Base-by-base conservation (phyloP, 2,888 invertebrate genomes). In the Sphinx pinastri region DNA sequence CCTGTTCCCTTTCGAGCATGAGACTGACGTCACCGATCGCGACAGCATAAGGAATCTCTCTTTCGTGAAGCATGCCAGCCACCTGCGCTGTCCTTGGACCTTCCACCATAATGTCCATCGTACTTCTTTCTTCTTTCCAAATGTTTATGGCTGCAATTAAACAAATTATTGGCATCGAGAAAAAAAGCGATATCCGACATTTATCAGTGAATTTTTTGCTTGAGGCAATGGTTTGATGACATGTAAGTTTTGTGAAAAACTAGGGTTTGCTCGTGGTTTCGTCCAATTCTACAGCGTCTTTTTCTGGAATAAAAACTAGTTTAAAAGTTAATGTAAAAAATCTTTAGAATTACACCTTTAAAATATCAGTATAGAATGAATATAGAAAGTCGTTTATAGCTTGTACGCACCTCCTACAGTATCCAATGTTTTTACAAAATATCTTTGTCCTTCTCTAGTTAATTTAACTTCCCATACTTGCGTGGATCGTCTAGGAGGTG, bases 41-140 rank as follows among this genome's bases (percentile, higher is more conserved):
- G 10, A 93, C 76, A 0, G 88, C 80, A 73, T 83, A 93, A 0
- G 91, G 88, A 6, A 93, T 89, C 52, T 90, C 89, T 58, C 86
- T 81, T 54, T 93, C 92, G 3, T 85, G 84, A 13, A 93, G 79
- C 87, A 93, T 83, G 10, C 86, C 88, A 0, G 92, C 89, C 11
- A 93, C 84, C 70, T 89, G 89, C 0, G 83, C 76, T 0, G 85
- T 75, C 13, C 83, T 78, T 0, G 81, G 75, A 0, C 87, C 88
- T 68, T 89, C 87, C 12, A 93, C 90, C 88, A 93, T 87, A 6
- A 93, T 85, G 25, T 93, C 93, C 93, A 93, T 93, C 0, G 86
- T 86, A 72, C 88, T 92, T 49, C 77, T 82, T 70, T 90, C 89
- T 73, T 93, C 92, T 68, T 88, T 91, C 93, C 93, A 93, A 72